phyloP scores from a whole-genome alignment of 2,113 vertebrate species.

The Cyanistes caeruleus region DNA sequence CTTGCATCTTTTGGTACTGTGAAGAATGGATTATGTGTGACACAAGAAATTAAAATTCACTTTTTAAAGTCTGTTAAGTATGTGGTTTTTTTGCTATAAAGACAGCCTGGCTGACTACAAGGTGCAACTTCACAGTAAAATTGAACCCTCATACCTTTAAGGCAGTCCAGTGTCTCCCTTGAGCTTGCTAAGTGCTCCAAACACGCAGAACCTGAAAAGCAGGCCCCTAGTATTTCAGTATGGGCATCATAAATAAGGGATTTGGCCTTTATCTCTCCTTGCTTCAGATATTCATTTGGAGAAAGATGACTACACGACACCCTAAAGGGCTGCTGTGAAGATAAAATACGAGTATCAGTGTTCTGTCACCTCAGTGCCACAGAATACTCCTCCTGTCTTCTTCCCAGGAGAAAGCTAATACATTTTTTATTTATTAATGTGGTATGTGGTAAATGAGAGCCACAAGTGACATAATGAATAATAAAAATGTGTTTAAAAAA shows the following conservation, averaged over 20 bases:
- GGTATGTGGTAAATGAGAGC: not conserved
- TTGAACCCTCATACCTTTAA: not conserved
- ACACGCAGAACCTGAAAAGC: not conserved
- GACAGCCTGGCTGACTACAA: not conserved
- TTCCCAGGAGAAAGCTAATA: not conserved
- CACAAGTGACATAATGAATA: not conserved
- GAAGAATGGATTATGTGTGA: not conserved
- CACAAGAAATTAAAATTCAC: not conserved
- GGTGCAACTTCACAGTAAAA: not conserved
- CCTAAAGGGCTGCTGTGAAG: not conserved
- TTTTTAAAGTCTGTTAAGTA: not conserved
- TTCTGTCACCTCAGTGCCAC: not conserved
- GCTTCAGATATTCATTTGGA: not conserved
- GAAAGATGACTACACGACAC: accelerated
- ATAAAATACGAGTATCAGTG: not conserved
- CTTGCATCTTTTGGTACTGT: not conserved
- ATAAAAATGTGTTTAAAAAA: not conserved
- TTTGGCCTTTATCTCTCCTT: not conserved
- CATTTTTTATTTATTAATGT: not conserved
- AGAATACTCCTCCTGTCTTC: not conserved
- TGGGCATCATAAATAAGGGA: not conserved
- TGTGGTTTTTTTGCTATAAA: not conserved
- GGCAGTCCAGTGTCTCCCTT: not conserved
- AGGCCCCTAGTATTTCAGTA: not conserved
- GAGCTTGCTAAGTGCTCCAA: not conserved